Evolutionary conservation across 2,797 vertebrate genomes (phyloP).

Genomic region (Cottoperca gobio): DNA sequence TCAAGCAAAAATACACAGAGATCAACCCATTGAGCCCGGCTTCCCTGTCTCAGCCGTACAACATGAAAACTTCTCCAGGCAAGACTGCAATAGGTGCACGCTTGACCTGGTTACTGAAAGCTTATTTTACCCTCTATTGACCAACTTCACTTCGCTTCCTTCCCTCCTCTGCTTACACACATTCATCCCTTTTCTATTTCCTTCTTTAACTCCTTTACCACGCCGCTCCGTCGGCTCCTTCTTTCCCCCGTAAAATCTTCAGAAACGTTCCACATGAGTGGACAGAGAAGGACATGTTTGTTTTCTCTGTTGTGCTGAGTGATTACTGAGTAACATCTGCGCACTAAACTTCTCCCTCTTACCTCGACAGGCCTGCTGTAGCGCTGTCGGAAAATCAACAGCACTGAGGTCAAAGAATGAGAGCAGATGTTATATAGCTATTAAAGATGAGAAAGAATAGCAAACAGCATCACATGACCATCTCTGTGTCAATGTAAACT

Average conservation of each 20-base stretch:
- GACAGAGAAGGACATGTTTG: conserved; percentile 13
- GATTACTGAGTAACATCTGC: conserved; percentile 57
- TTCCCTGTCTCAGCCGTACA: conserved; percentile 18
- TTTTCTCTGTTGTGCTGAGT: conserved; percentile 26
- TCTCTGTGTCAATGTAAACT: background rate
- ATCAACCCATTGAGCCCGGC: conserved; percentile 15
- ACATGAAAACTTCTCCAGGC: conserved; percentile 50
- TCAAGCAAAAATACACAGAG: conserved; percentile 51
- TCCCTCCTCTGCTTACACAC: conserved; percentile 41
- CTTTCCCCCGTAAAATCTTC: conserved; percentile 1
- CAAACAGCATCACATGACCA: background rate
- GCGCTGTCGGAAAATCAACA: conserved; percentile 19
- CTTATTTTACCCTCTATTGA: conserved; percentile 81
- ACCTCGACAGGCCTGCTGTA: conserved; percentile 31
- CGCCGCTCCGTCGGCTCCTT: background rate
- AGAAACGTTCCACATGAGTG: conserved; percentile 28
- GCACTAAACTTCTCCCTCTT: conserved; percentile 24
- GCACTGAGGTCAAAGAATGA: conserved; percentile 22
- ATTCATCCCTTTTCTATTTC: conserved; percentile 61
- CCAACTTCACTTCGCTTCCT: conserved; percentile 74
- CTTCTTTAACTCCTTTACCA: conserved; percentile 36
- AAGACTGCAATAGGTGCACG: conserved; percentile 67
- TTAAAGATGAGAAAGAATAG: conserved; percentile 33
- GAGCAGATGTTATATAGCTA: conserved; percentile 36
- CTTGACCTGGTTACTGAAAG: conserved; percentile 78